A percentile compares a stretch with the other conserved stretches of the same genome.
These are phyloP conservation scores for Acleris laterana DNA, from an alignment of 2,888 invertebrate species.

Conservation along the genomic window DNA sequence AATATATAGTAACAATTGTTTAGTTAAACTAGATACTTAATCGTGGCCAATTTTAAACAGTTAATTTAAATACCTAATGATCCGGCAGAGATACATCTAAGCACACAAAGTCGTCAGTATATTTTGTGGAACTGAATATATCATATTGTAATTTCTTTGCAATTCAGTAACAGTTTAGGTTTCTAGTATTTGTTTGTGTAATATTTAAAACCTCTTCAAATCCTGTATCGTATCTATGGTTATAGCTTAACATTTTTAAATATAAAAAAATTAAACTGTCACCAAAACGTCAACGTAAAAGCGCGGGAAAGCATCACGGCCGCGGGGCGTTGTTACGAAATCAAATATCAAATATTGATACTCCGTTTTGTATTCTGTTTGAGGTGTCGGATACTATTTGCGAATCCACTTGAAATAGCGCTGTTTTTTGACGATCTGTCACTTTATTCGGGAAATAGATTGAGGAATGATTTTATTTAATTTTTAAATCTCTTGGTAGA, in stretches of 20 bases:
- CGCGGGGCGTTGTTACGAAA: slow-evolving; percentile 72
- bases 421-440: slow-evolving; percentile 59
- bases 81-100: no score
- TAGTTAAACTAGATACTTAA: no score
- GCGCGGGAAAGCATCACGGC: slow-evolving; percentile 55
- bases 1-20: no score
- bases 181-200: no score
- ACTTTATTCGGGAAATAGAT: slow-evolving; percentile 45
- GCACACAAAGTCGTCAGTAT: no score
- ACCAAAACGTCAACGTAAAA: slow-evolving; percentile 38
- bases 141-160: no score
- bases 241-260: background rate
- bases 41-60: no score
- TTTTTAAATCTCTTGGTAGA: background rate
- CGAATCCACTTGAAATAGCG: slow-evolving; percentile 58
- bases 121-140: no score
- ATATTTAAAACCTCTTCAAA: no score
- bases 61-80: no score
- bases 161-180: no score
- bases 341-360: slow-evolving; percentile 84
- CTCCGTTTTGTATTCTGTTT: slow-evolving; percentile 80
- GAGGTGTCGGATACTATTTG: slow-evolving; percentile 79
- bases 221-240: background rate
- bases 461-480: slow-evolving; percentile 3
- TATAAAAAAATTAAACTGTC: slow-evolving; percentile 12